These are phyloP conservation scores for Popillia japonica DNA, from an alignment of 1,140 invertebrate genomes.

Conservation along the genomic window DNA sequence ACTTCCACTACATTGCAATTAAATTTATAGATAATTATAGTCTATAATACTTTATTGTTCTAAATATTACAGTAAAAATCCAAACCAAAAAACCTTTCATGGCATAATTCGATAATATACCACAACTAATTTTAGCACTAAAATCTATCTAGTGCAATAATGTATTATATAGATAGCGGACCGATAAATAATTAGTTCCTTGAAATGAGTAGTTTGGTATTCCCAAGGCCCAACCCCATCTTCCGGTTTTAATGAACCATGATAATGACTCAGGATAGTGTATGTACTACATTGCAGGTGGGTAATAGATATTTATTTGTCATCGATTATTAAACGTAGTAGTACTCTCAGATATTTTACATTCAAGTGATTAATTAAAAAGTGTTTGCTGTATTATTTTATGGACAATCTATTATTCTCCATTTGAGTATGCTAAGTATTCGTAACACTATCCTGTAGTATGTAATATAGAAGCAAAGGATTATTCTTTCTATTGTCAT, in stretches of 20 bases:
- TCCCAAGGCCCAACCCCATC: neutral
- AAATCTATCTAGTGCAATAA: neutral
- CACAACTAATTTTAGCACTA: neutral
- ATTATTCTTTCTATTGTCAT: too few relatives aligned
- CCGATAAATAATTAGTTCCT: neutral
- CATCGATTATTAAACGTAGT: too few relatives aligned
- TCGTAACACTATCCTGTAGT: too few relatives aligned
- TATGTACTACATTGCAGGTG: neutral
- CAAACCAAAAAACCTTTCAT: neutral
- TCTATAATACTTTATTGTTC: neutral
- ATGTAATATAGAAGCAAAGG: too few relatives aligned
- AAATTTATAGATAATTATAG: neutral
- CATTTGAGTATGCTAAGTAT: too few relatives aligned
- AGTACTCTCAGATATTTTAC: too few relatives aligned
- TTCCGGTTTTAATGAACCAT: conserved; percentile 5
- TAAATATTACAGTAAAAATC: neutral
- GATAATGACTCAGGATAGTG: neutral
- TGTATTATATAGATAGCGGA: too few relatives aligned
- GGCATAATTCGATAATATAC: neutral
- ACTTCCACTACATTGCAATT: neutral
- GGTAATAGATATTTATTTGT: too few relatives aligned
- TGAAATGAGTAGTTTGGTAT: neutral
- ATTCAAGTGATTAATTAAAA: too few relatives aligned
- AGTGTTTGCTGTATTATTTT: too few relatives aligned
- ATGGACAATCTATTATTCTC: too few relatives aligned